These are phyloP conservation scores for Drosophila ustulata DNA, from an alignment of 2,888 invertebrate species.

Conservation along the genomic window DNA sequence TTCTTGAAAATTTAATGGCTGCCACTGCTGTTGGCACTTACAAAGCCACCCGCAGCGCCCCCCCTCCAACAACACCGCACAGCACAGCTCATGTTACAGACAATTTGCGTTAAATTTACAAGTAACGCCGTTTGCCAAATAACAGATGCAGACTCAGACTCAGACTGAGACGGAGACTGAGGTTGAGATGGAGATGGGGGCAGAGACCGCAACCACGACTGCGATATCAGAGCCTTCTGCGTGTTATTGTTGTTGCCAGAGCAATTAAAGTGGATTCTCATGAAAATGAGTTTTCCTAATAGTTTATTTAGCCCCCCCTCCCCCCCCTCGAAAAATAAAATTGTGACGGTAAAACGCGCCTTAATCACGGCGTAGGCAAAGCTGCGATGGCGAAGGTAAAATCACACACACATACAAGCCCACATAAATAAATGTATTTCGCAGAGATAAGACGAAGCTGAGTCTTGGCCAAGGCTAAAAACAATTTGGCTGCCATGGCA, in stretches of 20 bases:
- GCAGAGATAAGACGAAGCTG: constrained; percentile 28
- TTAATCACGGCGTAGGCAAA: constrained; percentile 54
- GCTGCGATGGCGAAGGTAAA: constrained; percentile 7
- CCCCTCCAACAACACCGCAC: constrained; percentile 37
- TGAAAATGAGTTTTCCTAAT: constrained; percentile 78
- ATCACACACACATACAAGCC: neutral
- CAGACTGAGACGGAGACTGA: neutral
- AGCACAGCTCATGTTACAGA: constrained; percentile 77
- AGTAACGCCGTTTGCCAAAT: constrained; percentile 67
- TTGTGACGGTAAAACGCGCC: constrained; percentile 52
- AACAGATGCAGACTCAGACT: constrained; percentile 38
- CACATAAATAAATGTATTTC: neutral
- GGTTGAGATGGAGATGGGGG: neutral
- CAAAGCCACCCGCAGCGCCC: constrained; percentile 23
- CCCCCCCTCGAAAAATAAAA: constrained; percentile 59
- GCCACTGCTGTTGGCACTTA: constrained; percentile 76
- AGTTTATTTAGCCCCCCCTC: constrained; percentile 70
- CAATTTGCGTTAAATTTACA: constrained; percentile 82
- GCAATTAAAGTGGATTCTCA: constrained; percentile 80
- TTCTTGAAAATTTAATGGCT: constrained; percentile 79
- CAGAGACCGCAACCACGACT: constrained; percentile 23
- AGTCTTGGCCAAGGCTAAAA: constrained; percentile 31
- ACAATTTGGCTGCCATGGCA: constrained; percentile 14
- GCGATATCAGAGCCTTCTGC: constrained; percentile 32
- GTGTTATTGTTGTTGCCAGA: constrained; percentile 39